phyloP scores from a whole-genome alignment of 2,888 invertebrate species.

The Aspidiotus rigidus region DNA sequence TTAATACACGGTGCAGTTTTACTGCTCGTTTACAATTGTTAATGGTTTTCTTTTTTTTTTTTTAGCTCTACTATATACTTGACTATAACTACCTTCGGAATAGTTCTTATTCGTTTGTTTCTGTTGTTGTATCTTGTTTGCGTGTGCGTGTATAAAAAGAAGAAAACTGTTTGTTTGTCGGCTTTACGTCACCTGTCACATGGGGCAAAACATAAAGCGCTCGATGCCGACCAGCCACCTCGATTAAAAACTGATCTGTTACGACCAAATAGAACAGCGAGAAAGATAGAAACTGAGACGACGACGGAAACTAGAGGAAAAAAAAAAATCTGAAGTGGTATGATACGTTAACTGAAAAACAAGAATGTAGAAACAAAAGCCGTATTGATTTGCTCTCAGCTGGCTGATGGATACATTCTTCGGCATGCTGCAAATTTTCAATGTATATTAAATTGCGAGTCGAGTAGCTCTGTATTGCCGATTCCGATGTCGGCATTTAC shows the following conservation, averaged over 20 bases:
- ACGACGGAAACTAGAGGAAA: not conserved
- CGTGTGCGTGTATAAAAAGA: not conserved
- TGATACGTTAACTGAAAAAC: not conserved
- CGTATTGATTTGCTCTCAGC: not conserved
- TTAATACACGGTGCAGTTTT: conserved; percentile 20
- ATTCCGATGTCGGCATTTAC: not conserved
- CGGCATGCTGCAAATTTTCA: conserved; percentile 2
- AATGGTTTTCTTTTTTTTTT: conserved; percentile 17
- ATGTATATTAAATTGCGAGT: not conserved
- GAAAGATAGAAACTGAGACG: not conserved
- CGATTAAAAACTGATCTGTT: not conserved
- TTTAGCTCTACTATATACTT: not conserved
- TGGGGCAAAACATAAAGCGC: conserved; percentile 9
- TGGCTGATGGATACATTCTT: not conserved
- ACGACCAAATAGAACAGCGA: not conserved
- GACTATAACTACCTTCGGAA: too few relatives aligned
- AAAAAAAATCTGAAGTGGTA: not conserved
- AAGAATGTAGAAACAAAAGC: not conserved
- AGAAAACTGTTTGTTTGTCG: conserved; percentile 27
- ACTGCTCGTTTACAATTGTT: conserved; percentile 29
- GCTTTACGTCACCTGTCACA: conserved; percentile 27
- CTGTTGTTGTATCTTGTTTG: too few relatives aligned
- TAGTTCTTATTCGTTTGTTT: conserved; percentile 8
- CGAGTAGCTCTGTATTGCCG: not conserved
- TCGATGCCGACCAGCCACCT: conserved; percentile 9